Conservation (phyloP, 2,113 vertebrate genomes). For the Saguinus midas region DNA sequence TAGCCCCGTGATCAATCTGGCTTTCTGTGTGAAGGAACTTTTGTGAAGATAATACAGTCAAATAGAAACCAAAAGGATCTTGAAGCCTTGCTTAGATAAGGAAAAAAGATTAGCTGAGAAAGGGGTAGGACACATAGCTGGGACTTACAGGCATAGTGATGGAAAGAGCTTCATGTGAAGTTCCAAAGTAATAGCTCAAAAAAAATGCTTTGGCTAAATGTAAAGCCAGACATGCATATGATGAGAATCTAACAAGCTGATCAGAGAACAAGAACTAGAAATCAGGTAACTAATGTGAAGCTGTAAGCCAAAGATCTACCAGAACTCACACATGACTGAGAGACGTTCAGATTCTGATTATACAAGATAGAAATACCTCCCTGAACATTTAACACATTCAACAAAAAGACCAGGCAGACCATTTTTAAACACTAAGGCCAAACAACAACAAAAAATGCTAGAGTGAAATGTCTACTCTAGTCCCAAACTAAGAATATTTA, state of each 20-base stretch:
- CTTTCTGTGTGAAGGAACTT: neutral
- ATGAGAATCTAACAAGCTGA: neutral
- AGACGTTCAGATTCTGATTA: neutral
- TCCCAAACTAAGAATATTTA: neutral
- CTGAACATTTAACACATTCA: neutral
- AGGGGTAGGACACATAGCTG: neutral
- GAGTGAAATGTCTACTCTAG: neutral
- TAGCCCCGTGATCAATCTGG: neutral
- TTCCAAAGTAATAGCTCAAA: neutral
- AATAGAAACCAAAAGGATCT: rapidly evolving
- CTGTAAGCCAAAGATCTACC: neutral
- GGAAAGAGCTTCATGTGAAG: neutral
- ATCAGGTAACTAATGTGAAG: neutral
- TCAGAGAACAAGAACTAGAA: neutral
- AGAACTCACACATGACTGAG: neutral
- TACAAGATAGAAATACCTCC: neutral
- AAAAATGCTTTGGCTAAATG: neutral
- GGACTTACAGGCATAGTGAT: neutral
- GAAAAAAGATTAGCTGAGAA: neutral
- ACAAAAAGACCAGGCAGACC: neutral
- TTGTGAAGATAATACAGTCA: neutral
- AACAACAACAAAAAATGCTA: neutral
- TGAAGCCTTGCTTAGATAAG: neutral
- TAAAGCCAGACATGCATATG: neutral
- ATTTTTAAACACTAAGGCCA: neutral